Conservation (phyloP, 2,797 vertebrate species). For the Tachyglossus aculeatus region DNA sequence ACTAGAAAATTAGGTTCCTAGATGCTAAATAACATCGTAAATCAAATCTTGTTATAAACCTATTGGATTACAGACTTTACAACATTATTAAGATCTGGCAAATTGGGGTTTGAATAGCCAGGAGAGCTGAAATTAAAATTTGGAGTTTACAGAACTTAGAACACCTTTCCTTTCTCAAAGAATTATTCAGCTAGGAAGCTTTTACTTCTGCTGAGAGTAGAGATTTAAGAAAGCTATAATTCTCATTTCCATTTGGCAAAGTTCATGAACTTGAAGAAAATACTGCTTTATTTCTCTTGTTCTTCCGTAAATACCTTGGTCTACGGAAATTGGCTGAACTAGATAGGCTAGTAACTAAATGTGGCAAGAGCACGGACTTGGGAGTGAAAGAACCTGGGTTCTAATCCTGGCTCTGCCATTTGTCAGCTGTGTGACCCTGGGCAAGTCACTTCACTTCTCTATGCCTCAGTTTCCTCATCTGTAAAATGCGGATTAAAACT, state of each 20-base stretch:
- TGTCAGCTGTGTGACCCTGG: too few species aligned
- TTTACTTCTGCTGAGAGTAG: neutral
- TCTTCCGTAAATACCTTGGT: slow-evolving; percentile 19
- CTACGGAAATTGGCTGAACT: slow-evolving; percentile 30
- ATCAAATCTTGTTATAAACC: too few species aligned
- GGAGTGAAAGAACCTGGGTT: too few species aligned
- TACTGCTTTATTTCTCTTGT: slow-evolving; percentile 8
- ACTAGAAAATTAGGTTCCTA: too few species aligned
- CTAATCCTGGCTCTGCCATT: too few species aligned
- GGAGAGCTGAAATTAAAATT: neutral
- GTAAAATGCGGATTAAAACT: too few species aligned
- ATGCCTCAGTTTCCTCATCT: too few species aligned
- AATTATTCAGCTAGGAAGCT: neutral
- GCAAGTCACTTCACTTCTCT: too few species aligned
- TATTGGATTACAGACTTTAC: too few species aligned
- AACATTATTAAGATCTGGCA: too few species aligned
- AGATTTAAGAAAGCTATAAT: slow-evolving; percentile 9
- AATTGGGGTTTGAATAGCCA: neutral
- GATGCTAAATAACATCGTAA: too few species aligned
- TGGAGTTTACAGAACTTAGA: neutral
- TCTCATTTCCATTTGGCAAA: slow-evolving; percentile 19
- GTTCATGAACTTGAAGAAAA: slow-evolving; percentile 39
- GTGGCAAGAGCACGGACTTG: too few species aligned
- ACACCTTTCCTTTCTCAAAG: neutral
- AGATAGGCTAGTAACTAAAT: neutral